phyloP scores from a whole-genome alignment of 1,140 invertebrate genomes.

The Tribolium madens region DNA sequence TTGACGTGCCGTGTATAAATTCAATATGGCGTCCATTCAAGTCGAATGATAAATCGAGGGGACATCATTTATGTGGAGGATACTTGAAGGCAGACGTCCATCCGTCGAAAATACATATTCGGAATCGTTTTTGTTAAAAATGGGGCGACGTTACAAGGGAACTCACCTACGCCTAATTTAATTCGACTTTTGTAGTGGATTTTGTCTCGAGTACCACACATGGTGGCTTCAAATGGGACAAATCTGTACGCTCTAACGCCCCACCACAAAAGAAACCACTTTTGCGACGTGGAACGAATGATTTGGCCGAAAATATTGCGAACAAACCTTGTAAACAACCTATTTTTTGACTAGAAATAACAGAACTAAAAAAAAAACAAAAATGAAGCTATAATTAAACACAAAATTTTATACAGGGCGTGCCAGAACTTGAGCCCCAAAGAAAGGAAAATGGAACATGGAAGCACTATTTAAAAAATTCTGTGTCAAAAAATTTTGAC shows the following conservation, averaged over 20 bases:
- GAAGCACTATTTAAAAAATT: too few species aligned
- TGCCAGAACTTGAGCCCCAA: too few species aligned
- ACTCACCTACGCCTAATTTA: constrained; percentile 27
- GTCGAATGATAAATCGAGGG: constrained; percentile 49
- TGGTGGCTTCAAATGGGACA: neutral
- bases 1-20: constrained; percentile 46
- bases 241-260: constrained; percentile 7
- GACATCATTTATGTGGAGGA: constrained; percentile 49
- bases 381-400: too few species aligned
- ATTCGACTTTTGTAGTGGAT: constrained; percentile 23
- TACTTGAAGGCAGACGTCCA: constrained; percentile 44
- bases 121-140: constrained; percentile 7
- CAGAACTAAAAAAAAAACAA: too few species aligned
- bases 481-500: too few species aligned
- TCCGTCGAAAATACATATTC: constrained; percentile 33
- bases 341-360: too few species aligned
- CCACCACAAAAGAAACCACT: neutral
- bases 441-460: too few species aligned
- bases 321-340: too few species aligned
- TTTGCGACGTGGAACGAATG: neutral
- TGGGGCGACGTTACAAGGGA: neutral
- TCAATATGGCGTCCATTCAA: constrained; percentile 49
- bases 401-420: too few species aligned
- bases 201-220: constrained; percentile 21
- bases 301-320: neutral